Percentiles rank a stretch among this genome's conserved stretches.
phyloP scores from a whole-genome alignment of 2,113 vertebrate genomes.

The Rafetus swinhoei region DNA sequence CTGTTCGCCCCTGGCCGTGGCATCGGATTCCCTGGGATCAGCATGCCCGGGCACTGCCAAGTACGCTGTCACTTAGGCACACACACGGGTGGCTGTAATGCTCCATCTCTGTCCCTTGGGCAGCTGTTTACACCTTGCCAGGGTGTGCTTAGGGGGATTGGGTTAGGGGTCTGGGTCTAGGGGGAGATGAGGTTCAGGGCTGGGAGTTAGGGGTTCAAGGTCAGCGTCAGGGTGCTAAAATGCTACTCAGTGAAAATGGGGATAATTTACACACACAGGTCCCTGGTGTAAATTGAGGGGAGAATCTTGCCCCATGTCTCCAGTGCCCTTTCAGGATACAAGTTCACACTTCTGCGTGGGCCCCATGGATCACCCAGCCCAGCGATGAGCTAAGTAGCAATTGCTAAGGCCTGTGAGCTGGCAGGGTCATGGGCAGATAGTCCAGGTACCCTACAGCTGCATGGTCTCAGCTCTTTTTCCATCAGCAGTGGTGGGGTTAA shows the following conservation, averaged over 20 bases:
- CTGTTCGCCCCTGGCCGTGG: background rate
- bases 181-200: too few species aligned
- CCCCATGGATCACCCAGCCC: rapidly evolving
- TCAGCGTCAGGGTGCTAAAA: too few species aligned
- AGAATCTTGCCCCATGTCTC: background rate
- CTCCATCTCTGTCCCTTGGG: background rate
- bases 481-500: background rate
- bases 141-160: background rate
- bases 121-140: background rate
- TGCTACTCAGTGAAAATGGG: background rate
- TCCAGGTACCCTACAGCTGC: background rate
- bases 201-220: too few species aligned
- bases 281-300: background rate
- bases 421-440: rapidly evolving
- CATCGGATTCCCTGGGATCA: background rate
- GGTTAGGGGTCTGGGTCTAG: background rate
- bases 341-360: background rate
- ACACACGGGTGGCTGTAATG: background rate
- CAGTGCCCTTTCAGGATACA: background rate
- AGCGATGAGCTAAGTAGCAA: background rate
- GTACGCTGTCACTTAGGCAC: background rate
- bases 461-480: background rate
- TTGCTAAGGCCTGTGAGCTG: background rate
- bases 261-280: background rate
- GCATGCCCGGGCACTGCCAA: background rate